Conservation (phyloP, 1,140 invertebrate species). For the Papilio machaon region DNA sequence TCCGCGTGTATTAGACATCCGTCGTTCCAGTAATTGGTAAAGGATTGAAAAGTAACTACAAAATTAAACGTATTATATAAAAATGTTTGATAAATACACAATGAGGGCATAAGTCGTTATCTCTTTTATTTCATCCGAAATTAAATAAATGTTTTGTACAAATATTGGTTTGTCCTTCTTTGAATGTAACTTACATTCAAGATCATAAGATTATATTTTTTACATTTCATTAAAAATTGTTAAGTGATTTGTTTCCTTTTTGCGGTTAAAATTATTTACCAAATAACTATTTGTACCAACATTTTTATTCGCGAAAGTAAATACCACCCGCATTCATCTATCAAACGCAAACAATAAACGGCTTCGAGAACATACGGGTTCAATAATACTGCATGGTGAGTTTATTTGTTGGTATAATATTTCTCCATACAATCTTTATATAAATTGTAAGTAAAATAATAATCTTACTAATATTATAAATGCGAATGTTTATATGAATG, state of each 20-base stretch:
- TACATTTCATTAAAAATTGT: background rate
- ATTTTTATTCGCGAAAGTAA: background rate
- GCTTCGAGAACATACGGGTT: background rate
- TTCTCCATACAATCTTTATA: background rate
- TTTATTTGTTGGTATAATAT: background rate
- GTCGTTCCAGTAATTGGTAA: too few relatives aligned
- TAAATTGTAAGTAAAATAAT: too few relatives aligned
- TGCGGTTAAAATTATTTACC: background rate
- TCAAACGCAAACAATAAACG: too few relatives aligned
- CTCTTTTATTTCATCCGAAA: background rate
- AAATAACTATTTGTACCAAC: background rate
- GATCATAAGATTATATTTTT: background rate
- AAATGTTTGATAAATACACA: background rate
- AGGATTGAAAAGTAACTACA: too few relatives aligned
- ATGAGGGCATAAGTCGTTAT: background rate
- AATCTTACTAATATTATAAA: too few relatives aligned
- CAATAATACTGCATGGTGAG: background rate
- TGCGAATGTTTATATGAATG: too few relatives aligned
- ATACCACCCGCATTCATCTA: background rate
- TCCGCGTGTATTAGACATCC: too few relatives aligned
- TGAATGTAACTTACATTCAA: background rate
- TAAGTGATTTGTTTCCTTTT: background rate
- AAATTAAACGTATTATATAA: too few relatives aligned
- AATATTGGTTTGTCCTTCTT: constrained; percentile 9
- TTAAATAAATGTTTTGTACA: constrained; percentile 35